Conservation (phyloP, 2,113 vertebrate genomes). For the Protobothrops mucrosquamatus region DNA sequence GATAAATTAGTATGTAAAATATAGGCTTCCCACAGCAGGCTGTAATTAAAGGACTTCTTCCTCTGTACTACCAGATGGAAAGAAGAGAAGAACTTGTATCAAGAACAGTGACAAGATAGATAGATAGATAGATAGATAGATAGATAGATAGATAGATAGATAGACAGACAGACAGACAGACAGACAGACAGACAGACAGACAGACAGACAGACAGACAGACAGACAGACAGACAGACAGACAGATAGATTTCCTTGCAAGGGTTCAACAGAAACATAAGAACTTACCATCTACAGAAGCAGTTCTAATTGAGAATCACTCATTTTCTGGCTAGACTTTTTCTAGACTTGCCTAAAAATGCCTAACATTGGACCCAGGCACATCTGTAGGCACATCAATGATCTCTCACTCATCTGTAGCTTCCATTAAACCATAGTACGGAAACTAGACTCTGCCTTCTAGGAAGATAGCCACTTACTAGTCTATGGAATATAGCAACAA, state of each 20-base stretch:
- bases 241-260: background rate
- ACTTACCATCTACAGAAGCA: background rate
- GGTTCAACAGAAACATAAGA: background rate
- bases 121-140: background rate
- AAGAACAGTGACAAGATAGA: background rate
- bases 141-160: background rate
- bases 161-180: background rate
- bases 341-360: background rate
- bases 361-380: background rate
- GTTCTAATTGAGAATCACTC: background rate
- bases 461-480: background rate
- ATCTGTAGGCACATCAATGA: background rate
- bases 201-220: too few species aligned
- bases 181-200: too few species aligned
- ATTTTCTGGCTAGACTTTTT: background rate
- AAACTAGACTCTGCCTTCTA: background rate
- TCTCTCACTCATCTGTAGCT: background rate
- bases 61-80: background rate
- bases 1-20: fast-evolving
- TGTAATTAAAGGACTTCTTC: background rate
- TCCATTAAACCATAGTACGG: background rate
- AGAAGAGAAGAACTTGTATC: background rate
- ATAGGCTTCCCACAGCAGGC: background rate
- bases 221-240: too few species aligned
- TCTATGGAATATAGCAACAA: background rate